phyloP scores from a whole-genome alignment of 2,113 vertebrate genomes.

The Ammospiza caudacuta region DNA sequence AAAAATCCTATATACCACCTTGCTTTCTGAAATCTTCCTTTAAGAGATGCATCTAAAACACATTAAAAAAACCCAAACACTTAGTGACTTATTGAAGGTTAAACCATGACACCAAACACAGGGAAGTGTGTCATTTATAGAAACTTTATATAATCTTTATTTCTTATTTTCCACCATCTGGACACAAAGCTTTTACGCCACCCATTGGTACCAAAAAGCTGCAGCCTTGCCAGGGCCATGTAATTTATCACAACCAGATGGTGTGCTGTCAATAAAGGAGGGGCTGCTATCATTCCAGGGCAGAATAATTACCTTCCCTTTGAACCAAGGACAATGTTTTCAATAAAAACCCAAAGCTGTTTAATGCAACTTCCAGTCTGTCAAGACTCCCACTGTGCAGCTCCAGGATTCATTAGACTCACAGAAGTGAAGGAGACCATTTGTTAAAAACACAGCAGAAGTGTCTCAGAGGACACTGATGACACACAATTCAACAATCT shows the following conservation, averaged over 20 bases:
- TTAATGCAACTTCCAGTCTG: slow-evolving; percentile 58
- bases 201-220: background rate
- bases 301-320: slow-evolving; percentile 55
- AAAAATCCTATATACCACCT: background rate
- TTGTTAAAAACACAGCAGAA: slow-evolving; percentile 7
- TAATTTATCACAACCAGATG: slow-evolving; percentile 69
- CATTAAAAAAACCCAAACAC: background rate
- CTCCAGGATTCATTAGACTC: slow-evolving; percentile 3
- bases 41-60: background rate
- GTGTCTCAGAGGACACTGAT: background rate
- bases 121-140: background rate
- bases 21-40: background rate
- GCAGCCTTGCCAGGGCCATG: background rate
- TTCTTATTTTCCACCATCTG: background rate
- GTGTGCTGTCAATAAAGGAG: slow-evolving; percentile 43
- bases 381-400: slow-evolving; percentile 55
- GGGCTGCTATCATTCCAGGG: slow-evolving; percentile 29
- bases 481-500: background rate
- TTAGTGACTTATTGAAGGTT: background rate
- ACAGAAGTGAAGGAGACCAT: background rate
- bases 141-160: background rate
- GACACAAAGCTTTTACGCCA: background rate
- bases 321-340: slow-evolving; percentile 65
- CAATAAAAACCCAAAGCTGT: slow-evolving; percentile 48
- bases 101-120: background rate